These are phyloP conservation scores for Drosophila nebulosa DNA, from an alignment of 1,140 invertebrate species.

Conservation along the genomic window DNA sequence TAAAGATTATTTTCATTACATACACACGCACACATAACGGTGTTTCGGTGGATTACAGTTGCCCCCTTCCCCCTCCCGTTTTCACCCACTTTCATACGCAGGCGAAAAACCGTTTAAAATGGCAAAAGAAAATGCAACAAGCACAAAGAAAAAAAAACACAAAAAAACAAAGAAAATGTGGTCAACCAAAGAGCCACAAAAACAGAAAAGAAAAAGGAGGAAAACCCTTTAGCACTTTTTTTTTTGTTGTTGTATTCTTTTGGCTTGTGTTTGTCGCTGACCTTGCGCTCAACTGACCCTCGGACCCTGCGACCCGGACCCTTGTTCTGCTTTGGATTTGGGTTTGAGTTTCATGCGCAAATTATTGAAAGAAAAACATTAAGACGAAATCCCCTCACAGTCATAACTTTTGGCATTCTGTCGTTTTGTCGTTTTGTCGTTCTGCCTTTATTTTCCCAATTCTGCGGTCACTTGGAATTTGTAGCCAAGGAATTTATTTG, in stretches of 20 bases:
- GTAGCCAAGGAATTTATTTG: not conserved
- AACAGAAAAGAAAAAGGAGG: not conserved
- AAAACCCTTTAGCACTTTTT: not conserved
- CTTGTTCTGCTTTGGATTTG: not conserved
- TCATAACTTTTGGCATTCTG: constrained; percentile 7
- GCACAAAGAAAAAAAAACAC: not conserved
- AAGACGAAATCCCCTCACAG: constrained; percentile 6
- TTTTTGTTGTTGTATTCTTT: not conserved
- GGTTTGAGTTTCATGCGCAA: constrained; percentile 7
- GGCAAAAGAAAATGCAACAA: not conserved
- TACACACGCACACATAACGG: not conserved
- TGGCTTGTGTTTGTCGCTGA: not conserved
- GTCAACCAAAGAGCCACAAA: not conserved
- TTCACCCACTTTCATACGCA: too few species aligned
- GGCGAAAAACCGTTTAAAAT: not conserved
- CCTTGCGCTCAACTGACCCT: not conserved
- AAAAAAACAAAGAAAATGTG: not conserved
- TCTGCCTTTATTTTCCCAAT: not conserved
- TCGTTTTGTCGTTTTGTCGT: too few species aligned
- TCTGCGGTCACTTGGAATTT: constrained; percentile 5
- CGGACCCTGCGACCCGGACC: not conserved
- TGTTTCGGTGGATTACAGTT: not conserved
- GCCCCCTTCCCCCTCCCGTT: too few species aligned
- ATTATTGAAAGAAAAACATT: constrained; percentile 16
- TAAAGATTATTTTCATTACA: not conserved